Evolutionary conservation across 2,113 vertebrate genomes (phyloP), one percentile per base, ranked within the genome.

Genomic region (Siniperca knerii): DNA sequence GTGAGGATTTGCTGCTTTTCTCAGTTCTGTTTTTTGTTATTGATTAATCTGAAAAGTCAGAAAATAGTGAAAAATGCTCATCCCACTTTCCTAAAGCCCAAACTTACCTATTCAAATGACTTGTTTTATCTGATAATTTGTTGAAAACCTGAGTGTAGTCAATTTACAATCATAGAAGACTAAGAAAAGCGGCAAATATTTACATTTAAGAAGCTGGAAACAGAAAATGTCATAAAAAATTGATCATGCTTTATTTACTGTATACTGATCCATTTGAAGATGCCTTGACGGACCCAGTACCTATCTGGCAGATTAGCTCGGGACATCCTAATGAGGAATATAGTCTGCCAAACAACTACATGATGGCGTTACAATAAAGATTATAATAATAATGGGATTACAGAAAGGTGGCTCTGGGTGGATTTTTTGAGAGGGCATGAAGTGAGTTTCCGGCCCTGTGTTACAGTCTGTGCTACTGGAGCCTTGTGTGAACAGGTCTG

Each of bases 401-500:
- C 20, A 71, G 33, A 60, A 18, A n/a, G 55, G 18, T 16, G 76
- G 46, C 62, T 55, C 11, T 11, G n/a, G 46, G 62, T 42, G 44
- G 11, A 46, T 46, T 46, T 12, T 46, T 12, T 48, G 46, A 48
- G 46, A 20, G 37, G 48, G 29, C 40, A 10, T 15, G 6, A 40
- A 29, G 50, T 20, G 35, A 69, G 20, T 65, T 73, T 77, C 54
- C 68, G 77, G 46, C 18, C 55, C 40, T 29, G 21, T 9, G 12
- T 44, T 35, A 2, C 55, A 64, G 74, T 46, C 15, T 25, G 23
- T 50, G 58, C 65, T 55, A 35, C 64, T 8, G 54, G 18, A 40
- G 67, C 40, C 4, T 5, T 58, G 83, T 46, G 48, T 55, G 68
- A 75, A 77, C 76, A 81, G 83, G 62, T 67, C 84, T 60, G 73